A percentile compares a stretch with the other conserved stretches of the same genome.
These are phyloP conservation scores for Ochropleura plecta DNA, from an alignment of 2,888 invertebrate genomes.

Conservation along the genomic window DNA sequence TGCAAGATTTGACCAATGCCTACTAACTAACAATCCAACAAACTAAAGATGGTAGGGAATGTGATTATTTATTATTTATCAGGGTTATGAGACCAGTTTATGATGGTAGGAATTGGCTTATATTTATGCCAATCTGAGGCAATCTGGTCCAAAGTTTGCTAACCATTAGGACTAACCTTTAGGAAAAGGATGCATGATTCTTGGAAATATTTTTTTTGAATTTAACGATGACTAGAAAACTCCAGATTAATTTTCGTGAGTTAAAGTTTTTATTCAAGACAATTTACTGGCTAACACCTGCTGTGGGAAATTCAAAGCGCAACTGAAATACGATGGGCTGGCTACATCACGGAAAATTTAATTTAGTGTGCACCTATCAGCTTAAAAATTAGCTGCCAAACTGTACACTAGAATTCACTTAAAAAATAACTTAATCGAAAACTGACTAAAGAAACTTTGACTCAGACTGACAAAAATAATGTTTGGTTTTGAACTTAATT, in stretches of 20 bases:
- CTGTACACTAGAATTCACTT: background rate
- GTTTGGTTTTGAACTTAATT: background rate
- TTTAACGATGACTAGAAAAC: background rate
- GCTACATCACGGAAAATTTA: background rate
- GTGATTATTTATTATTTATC: background rate
- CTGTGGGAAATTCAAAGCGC: background rate
- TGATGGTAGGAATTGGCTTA: background rate
- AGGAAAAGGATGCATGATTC: background rate
- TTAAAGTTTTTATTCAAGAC: background rate
- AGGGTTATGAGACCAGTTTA: background rate
- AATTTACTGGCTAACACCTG: background rate
- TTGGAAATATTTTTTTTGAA: background rate
- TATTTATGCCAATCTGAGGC: background rate
- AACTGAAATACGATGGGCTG: background rate
- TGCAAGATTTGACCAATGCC: too few relatives aligned
- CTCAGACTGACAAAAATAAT: too few relatives aligned
- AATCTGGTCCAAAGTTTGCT: background rate
- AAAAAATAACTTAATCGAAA: background rate
- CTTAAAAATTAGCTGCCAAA: background rate
- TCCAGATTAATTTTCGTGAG: background rate
- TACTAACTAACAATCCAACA: background rate
- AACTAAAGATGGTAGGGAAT: background rate
- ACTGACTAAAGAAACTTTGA: too few relatives aligned
- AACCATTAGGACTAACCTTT: background rate
- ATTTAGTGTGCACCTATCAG: too few relatives aligned